Evolutionary conservation across 1,140 invertebrate genomes (phyloP), one percentile per base, ranked within the genome.

Genomic region (Orchestia grillus): DNA sequence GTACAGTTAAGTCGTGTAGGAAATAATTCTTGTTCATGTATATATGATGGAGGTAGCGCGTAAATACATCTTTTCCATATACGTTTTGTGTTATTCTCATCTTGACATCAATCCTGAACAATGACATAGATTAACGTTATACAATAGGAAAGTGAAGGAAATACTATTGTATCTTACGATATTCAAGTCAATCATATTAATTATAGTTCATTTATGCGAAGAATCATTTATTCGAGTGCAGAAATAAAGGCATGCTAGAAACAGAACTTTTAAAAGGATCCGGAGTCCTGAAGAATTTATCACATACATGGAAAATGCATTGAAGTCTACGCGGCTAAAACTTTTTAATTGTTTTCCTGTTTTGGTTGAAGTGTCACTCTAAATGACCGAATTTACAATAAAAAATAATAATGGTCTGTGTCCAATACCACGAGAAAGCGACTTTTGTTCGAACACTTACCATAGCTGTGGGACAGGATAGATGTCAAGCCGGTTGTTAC

Each of bases 11-110:
- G 41, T 44, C 43, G 92, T 94, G n/a, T 94, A 94, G 43, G 92
- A 40, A 6, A 4, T 94, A 45, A 94, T 45, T 94, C 43, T 94
- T 45, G 43, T 94, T 94, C 92, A 45, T 94, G 92, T 94, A 94
- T 45, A 94, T 94, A 94, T 42, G 92, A 94, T 45, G 92, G 44
- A 94, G 44, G 92, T 94, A 45, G 92, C 92, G 44, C 92, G 47
- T 94, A 94, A 94, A 94, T 94, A 94, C 92, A 94, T 94, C 92
- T 94, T 94, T 94, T 94, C 44, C 92, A 44, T 23, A 45, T n/a
- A n/a, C 11, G 1, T 77, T 77, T 36, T 77, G 62, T 77, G 11
- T 77, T 77, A 77, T 77, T 77, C 36, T 77, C 62, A 23, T 36
- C 15, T 23, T 77, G 62, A 23, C 36, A 77, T 53, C n/a, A n/a